Percentiles rank a stretch among this genome's conserved stretches.
phyloP scores from a whole-genome alignment of 2,113 vertebrate species.

The Platanista minor region DNA sequence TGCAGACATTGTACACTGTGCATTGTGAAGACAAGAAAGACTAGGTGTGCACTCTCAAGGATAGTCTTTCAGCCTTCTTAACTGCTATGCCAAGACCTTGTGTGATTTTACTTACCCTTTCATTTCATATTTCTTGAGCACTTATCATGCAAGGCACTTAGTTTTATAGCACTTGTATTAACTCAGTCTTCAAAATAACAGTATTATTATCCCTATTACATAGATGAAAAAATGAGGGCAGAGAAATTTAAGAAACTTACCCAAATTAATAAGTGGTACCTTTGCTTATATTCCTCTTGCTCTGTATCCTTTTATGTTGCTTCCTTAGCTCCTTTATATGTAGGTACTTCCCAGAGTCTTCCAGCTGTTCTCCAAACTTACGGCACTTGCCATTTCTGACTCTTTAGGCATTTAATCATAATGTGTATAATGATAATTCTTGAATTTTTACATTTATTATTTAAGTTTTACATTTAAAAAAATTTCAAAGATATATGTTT shows the following conservation, averaged over 20 bases:
- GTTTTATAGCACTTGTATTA: not conserved
- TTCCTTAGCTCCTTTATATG: not conserved
- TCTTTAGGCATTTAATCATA: not conserved
- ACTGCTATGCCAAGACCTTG: not conserved
- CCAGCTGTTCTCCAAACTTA: not conserved
- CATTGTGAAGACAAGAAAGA: not conserved
- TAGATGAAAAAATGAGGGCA: not conserved
- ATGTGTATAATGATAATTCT: not conserved
- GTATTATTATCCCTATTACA: not conserved
- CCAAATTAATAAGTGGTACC: not conserved
- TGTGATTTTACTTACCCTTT: not conserved
- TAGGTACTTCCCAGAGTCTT: not conserved
- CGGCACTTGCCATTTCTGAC: not conserved
- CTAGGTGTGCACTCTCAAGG: not conserved
- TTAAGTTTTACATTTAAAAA: not conserved
- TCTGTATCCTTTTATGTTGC: not conserved
- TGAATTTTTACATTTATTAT: not conserved
- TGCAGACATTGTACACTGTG: not conserved
- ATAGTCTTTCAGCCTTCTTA: not conserved
- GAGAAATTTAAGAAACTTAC: not conserved
- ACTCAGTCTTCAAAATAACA: not conserved
- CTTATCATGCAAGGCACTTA: not conserved
- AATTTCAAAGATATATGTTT: not conserved
- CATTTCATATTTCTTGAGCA: not conserved
- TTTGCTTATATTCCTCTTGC: not conserved